Conservation (phyloP, 2,888 invertebrate genomes). For the Polyploca ridens region DNA sequence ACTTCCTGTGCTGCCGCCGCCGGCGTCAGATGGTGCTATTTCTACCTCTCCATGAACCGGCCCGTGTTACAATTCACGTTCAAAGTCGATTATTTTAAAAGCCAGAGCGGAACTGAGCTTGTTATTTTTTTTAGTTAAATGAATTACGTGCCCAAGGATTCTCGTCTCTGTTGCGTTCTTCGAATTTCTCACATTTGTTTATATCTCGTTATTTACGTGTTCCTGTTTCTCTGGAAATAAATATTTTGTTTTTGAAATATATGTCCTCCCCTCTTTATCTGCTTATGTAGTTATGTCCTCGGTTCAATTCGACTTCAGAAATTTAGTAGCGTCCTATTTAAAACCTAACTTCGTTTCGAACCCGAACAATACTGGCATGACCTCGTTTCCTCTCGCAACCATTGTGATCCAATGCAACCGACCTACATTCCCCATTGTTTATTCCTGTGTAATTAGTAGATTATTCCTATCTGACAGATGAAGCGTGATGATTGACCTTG, state of each 20-base stretch:
- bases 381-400: conserved; percentile 58
- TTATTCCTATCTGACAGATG: conserved; percentile 27
- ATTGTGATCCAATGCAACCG: conserved; percentile 58
- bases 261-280: conserved; percentile 12
- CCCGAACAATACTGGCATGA: conserved; percentile 66
- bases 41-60: conserved; percentile 73
- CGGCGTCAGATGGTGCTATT: conserved; percentile 74
- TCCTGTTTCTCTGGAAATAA: conserved; percentile 24
- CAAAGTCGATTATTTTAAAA: conserved; percentile 74
- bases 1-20: conserved; percentile 64
- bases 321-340: conserved; percentile 58
- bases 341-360: conserved; percentile 48
- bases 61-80: conserved; percentile 67
- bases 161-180: conserved; percentile 31
- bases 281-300: conserved; percentile 47
- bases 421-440: conserved; percentile 61
- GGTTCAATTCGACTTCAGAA: conserved; percentile 55
- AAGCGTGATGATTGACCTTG: conserved; percentile 35
- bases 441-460: conserved; percentile 48
- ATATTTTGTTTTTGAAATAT: conserved; percentile 14
- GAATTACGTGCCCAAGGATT: conserved; percentile 46
- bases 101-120: conserved; percentile 38
- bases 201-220: conserved; percentile 20
- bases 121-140: conserved; percentile 41
- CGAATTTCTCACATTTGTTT: conserved; percentile 34